Evolutionary conservation across 2,888 invertebrate species (phyloP).

Genomic region (Drosophila subquinaria): DNA sequence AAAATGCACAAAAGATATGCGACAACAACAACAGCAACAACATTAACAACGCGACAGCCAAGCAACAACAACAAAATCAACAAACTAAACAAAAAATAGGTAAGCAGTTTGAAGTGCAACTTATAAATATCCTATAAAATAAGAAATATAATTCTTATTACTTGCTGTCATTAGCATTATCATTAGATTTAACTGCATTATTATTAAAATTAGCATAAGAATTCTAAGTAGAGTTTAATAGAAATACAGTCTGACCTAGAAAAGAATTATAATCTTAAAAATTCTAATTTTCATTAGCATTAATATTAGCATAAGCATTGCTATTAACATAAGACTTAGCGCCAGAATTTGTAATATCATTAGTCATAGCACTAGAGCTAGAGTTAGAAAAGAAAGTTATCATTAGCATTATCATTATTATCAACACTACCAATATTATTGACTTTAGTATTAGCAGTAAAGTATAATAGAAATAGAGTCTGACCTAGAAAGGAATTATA

Average conservation of each 20-base stretch:
- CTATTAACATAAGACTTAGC: not conserved
- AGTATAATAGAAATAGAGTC: no score
- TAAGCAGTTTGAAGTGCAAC: not conserved
- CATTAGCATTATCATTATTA: not conserved
- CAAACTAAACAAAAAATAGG: constrained; percentile 6
- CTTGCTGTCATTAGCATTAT: not conserved
- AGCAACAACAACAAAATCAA: constrained; percentile 17
- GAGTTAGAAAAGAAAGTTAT: not conserved
- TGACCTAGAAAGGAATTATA: no score
- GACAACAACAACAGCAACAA: constrained; percentile 42
- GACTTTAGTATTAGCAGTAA: not conserved
- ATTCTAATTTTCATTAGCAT: not conserved
- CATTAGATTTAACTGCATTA: not conserved
- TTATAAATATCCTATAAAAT: constrained; percentile 1
- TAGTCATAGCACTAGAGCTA: not conserved
- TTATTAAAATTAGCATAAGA: not conserved
- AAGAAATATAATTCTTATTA: not conserved
- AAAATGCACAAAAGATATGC: constrained; percentile 54
- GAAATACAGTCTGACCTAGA: not conserved
- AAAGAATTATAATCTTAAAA: no score
- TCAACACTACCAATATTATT: not conserved
- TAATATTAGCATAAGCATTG: not conserved
- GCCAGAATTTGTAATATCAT: not conserved
- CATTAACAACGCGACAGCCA: constrained; percentile 33
- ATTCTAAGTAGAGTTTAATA: not conserved